phyloP scores from a whole-genome alignment of 2,113 vertebrate species.

The Cochlearius cochlearius region DNA sequence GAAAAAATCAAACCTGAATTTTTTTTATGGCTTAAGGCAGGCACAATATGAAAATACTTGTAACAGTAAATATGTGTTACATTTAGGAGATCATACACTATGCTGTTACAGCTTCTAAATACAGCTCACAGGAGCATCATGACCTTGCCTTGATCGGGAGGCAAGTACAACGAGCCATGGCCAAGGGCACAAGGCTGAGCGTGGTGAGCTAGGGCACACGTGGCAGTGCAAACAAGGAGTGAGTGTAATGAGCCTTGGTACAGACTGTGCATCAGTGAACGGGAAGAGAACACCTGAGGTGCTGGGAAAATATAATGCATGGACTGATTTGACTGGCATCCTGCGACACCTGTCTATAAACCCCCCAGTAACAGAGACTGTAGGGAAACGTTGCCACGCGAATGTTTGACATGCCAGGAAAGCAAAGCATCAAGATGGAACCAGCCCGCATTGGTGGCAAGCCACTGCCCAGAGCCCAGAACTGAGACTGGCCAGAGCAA shows the following conservation, averaged over 20 bases:
- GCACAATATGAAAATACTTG: background rate
- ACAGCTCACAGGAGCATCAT: background rate
- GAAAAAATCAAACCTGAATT: background rate
- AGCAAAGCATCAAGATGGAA: background rate
- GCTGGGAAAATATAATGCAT: background rate
- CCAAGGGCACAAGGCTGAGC: background rate
- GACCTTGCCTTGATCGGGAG: background rate
- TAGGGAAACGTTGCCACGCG: rapidly evolving
- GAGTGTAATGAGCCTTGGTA: background rate
- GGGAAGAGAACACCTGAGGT: background rate
- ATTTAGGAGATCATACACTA: background rate
- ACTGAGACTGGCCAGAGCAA: background rate
- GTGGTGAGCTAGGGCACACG: background rate
- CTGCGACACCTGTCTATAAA: background rate
- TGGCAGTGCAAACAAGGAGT: background rate
- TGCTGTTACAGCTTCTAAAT: background rate
- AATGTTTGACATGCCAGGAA: background rate
- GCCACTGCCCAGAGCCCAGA: background rate
- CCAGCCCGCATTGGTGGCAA: background rate
- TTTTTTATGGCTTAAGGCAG: background rate
- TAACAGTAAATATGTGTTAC: background rate
- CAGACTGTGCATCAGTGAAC: background rate
- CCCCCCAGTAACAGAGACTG: background rate
- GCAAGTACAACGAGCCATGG: background rate
- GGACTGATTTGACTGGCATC: background rate